Base-by-base conservation (phyloP, 2,888 invertebrate species). In the Thera britannica region DNA sequence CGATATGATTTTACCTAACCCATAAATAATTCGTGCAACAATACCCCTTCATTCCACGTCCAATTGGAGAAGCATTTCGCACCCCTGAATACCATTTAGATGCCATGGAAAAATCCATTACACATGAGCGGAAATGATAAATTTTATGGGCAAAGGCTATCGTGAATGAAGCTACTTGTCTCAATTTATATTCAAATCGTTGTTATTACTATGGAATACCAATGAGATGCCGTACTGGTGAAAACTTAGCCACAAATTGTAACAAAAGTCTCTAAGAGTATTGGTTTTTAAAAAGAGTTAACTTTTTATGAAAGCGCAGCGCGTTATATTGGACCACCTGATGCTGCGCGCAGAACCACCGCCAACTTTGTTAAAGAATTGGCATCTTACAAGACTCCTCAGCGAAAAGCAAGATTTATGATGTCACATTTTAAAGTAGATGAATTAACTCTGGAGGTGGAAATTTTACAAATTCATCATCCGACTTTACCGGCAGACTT, bases 101-200 rank as follows among this genome's bases (percentile, higher is more conserved):
- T 70, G 60, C 74, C 66, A 75, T 74, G 72, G 72, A 74, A 78
- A 80, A 83, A 80, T 76, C 77, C 76, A 82, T 80, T 79, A 80
- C 80, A 80, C 77, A 79, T 78, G 77, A 77, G 77, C 79, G 80
- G 77, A 81, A 81, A 79, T 80, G 79, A 82, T 83, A 81, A 73
- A 77, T 76, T 80, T 81, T 79, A 82, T 78, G 75, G 77, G 75
- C 77, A 75, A 77, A 77, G 81, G 80, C 82, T 79, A 83, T 77
- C 78, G 74, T 78, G 76, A 77, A 80, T 77, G 77, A 78, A 79
- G 79, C 78, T 79, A 83, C 81, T 83, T 83, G 81, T 81, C 75
- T 78, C 81, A 83, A 85, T 84, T 85, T 84, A 82, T 79, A 84
- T 84, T 82, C 81, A 84, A 84, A 84, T 84, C 79, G 82, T 72